phyloP scores from a whole-genome alignment of 2,113 vertebrate species.

The Hypocryptadius cinnamomeus region DNA sequence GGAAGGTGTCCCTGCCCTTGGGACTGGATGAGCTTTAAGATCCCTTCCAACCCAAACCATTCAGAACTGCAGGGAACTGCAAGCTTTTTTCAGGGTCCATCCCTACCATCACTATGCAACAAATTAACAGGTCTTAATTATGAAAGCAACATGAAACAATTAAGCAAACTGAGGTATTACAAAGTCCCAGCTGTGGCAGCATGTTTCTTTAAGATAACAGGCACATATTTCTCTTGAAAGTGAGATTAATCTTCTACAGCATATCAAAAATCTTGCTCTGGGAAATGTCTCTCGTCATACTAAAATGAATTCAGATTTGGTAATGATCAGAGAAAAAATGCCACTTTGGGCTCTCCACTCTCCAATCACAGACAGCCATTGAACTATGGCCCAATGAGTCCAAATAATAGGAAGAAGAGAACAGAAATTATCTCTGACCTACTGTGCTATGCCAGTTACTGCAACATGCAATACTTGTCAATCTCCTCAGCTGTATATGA shows the following conservation, averaged over 20 bases:
- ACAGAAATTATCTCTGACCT: not conserved
- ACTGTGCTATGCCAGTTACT: not conserved
- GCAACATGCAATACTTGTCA: not conserved
- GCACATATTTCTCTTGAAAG: not conserved
- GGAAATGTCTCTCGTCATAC: not conserved
- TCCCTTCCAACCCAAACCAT: not conserved
- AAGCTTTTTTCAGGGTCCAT: constrained; percentile 43
- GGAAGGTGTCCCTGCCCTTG: not conserved
- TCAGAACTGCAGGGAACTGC: not conserved
- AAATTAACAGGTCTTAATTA: constrained; percentile 62
- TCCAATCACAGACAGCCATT: not conserved
- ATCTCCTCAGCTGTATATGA: not conserved
- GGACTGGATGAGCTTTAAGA: not conserved
- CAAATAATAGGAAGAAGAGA: not conserved
- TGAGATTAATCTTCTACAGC: constrained; percentile 19
- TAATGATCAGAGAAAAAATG: not conserved
- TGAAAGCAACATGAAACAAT: constrained; percentile 60
- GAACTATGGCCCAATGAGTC: not conserved
- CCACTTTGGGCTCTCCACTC: not conserved
- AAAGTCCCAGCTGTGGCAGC: not conserved
- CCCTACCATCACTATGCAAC: constrained; percentile 47
- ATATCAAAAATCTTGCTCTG: not conserved
- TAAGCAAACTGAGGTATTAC: constrained; percentile 52
- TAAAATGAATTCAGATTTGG: not conserved
- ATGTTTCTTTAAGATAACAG: constrained; percentile 22